Evolutionary conservation across 92 coral and sea anemone species (phyloP).

Genomic region (Muricea muricata): DNA sequence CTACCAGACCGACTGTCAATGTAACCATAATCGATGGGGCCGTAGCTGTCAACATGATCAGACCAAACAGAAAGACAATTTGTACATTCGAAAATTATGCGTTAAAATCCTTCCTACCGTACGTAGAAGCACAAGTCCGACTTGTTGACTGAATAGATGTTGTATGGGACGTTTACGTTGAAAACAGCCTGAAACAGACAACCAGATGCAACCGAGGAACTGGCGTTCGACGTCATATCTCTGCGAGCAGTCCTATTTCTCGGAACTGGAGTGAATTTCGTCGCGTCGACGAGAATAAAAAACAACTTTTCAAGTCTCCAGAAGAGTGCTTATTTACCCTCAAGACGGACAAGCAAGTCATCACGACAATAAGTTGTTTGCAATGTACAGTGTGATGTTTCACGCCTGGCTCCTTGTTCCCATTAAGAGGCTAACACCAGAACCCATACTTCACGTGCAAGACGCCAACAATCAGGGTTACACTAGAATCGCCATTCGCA

Average conservation of each 20-base stretch:
- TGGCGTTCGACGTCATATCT: too few species aligned
- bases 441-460: constrained; percentile 6
- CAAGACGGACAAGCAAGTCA: constrained; percentile 40
- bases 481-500: not conserved
- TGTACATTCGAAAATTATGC: constrained; percentile 55
- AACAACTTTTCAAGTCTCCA: constrained; percentile 51
- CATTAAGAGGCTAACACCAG: constrained; percentile 17
- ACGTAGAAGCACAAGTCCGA: not conserved
- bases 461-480: not conserved
- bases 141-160: not conserved
- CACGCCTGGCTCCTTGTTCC: not conserved
- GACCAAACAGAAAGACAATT: constrained; percentile 6
- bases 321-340: constrained; percentile 29
- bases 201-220: constrained; percentile 43
- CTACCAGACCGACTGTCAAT: not conserved
- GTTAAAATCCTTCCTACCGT: not conserved
- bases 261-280: constrained; percentile 57
- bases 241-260: too few species aligned
- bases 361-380: constrained; percentile 32
- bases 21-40: not conserved
- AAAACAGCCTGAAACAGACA: not conserved
- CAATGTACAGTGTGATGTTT: not conserved
- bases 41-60: constrained; percentile 22
- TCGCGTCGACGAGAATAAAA: constrained; percentile 54
- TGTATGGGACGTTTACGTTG: not conserved